These are phyloP conservation scores for Dipodomys stephensi DNA, from an alignment of 2,113 vertebrate genomes.

Conservation along the genomic window DNA sequence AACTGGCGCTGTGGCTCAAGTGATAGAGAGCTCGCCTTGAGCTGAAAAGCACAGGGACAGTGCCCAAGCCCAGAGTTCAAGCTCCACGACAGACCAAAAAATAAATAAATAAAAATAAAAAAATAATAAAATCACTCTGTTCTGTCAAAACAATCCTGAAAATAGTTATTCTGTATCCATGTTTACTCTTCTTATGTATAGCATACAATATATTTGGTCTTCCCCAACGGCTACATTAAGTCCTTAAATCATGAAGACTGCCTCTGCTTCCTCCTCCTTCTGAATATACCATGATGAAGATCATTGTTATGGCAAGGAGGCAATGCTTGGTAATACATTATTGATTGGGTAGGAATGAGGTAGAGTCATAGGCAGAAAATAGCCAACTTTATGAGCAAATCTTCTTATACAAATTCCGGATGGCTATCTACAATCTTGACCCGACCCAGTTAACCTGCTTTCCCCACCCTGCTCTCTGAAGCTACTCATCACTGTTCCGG, in stretches of 20 bases:
- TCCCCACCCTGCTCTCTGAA: neutral
- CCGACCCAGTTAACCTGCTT: constrained; percentile 2
- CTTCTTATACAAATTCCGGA: constrained; percentile 7
- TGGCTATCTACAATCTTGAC: neutral
- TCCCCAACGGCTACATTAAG: neutral
- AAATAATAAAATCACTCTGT: neutral
- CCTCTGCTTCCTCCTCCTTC: neutral
- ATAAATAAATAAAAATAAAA: too few species aligned
- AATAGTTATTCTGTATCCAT: constrained; percentile 17
- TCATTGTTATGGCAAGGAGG: neutral
- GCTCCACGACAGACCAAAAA: too few species aligned
- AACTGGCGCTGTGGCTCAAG: too few species aligned
- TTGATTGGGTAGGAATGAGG: neutral
- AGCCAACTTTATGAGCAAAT: neutral
- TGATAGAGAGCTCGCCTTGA: too few species aligned
- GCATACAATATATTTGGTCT: neutral
- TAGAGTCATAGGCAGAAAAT: neutral
- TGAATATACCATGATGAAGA: constrained; percentile 18
- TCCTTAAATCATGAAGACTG: neutral
- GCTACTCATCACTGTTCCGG: neutral
- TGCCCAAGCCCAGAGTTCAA: too few species aligned
- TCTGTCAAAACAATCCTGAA: constrained; percentile 17
- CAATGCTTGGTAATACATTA: neutral
- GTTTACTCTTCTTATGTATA: neutral
- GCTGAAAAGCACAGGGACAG: too few species aligned